Conservation (phyloP, 2,888 invertebrate genomes). For the Schrankia costaestrigalis region DNA sequence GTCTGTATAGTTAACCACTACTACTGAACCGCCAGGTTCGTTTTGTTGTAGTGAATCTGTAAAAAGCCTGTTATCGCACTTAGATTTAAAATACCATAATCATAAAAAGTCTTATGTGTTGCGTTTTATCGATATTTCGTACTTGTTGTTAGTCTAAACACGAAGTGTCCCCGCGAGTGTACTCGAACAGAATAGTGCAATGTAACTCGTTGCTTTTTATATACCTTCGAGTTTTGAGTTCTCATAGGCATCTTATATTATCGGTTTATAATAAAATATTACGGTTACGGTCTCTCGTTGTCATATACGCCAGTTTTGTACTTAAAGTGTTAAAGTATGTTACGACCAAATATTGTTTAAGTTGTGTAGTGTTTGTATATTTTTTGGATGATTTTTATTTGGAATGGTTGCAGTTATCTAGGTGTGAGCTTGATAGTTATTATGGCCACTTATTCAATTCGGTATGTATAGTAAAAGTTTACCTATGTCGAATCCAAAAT, state of each 20-base stretch:
- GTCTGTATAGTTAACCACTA: too few species aligned
- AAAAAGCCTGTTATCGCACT: too few species aligned
- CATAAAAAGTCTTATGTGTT: too few species aligned
- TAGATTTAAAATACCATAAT: not conserved
- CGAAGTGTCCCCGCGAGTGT: constrained; percentile 5
- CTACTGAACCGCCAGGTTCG: too few species aligned
- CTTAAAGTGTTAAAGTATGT: constrained; percentile 15
- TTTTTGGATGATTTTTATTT: too few species aligned
- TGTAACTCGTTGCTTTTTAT: constrained; percentile 25
- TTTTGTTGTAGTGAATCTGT: not conserved
- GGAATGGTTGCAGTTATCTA: too few species aligned
- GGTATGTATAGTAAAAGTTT: too few species aligned
- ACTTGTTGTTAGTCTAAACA: too few species aligned
- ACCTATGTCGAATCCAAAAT: too few species aligned
- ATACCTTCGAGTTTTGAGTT: constrained; percentile 21
- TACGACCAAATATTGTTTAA: constrained; percentile 21
- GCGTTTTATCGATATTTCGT: too few species aligned
- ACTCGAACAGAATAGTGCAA: constrained; percentile 9
- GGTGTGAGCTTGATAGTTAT: too few species aligned
- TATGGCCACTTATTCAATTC: too few species aligned
- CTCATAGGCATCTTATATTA: constrained; percentile 17
- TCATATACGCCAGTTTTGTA: constrained; percentile 10
- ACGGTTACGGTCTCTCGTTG: constrained; percentile 22
- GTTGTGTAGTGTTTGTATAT: constrained; percentile 16
- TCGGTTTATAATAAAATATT: constrained; percentile 32